Percentiles rank a stretch among this genome's conserved stretches.
These are phyloP conservation scores for Dermatemys mawii DNA, from an alignment of 2,113 vertebrate species.

Conservation along the genomic window DNA sequence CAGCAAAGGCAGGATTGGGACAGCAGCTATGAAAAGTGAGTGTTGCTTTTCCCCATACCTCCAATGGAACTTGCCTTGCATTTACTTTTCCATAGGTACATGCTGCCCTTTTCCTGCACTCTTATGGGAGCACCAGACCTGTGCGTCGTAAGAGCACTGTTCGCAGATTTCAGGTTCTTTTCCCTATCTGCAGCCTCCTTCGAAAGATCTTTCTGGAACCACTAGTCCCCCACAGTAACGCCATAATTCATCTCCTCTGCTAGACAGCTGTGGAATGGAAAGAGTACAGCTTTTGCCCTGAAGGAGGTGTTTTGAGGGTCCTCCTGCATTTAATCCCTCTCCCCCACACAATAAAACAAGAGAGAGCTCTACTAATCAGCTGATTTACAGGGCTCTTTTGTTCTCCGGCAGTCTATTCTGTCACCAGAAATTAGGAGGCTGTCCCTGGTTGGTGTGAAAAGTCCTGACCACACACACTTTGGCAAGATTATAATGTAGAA, in stretches of 20 bases:
- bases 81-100: background rate
- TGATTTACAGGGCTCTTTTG: background rate
- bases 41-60: background rate
- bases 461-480: conserved; percentile 58
- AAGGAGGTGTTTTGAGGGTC: background rate
- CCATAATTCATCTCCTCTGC: background rate
- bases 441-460: conserved; percentile 33
- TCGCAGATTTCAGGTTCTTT: background rate
- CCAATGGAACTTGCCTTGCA: background rate
- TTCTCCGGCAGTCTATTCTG: conserved; percentile 4
- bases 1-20: background rate
- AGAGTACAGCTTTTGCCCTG: background rate
- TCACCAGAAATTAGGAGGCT: conserved; percentile 49
- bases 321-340: background rate
- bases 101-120: background rate
- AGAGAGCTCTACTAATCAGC: background rate
- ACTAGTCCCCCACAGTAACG: background rate
- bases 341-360: fast-evolving
- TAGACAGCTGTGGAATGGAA: background rate
- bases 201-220: background rate
- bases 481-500: conserved; percentile 48
- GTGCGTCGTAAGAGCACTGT: background rate
- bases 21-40: background rate
- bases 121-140: conserved; percentile 17
- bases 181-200: background rate